Evolutionary conservation across 2,888 invertebrate species (phyloP), one percentile per base, ranked within the genome.

Genomic region (Folsomia candida): DNA sequence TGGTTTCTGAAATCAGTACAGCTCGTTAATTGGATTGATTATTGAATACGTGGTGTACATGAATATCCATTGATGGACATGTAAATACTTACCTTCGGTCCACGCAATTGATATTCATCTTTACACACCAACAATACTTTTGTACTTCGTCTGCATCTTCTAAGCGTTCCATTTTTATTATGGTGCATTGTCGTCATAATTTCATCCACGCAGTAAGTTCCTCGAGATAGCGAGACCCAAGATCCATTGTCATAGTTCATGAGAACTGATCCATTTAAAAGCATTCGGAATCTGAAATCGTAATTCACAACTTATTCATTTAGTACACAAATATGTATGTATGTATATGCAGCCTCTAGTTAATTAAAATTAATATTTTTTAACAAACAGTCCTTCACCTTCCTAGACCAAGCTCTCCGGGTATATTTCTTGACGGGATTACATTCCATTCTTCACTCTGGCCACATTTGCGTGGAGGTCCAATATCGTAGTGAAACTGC

Each of bases 251-350:
- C 54, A 18, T 66, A 59, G 4, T 68, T 26, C n/a, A 70, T 25
- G 4, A 73, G 37, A 51, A 73, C 68, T n/a, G 60, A 51, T 4
- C 74, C 74, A 66, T 72, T 74, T 54, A 54, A 57, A 3, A 74
- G 64, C 1, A 72, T 61, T 18, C 74, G 51, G 60, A 70, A 74
- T 24, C 71, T 71, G 2, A 37, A 51, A 9, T 2, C 28, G 2
- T 20, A 37, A n/a, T 27, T 24, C 26, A 54, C n/a, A n/a, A 6
- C 60, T 63, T 67, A 25, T 47, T 47, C 66, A 54, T 18, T 69
- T 26, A 28, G 64, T 68, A 20, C 37, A 60, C 62, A 54, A 54
- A 20, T n/a, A n/a, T n/a, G n/a, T n/a, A n/a, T n/a, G n/a, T n/a
- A n/a, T n/a, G n/a, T n/a, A n/a, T n/a, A n/a, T n/a, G n/a, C n/a